A percentile compares a stretch with the other conserved stretches of the same genome.
phyloP scores from a whole-genome alignment of 2,113 vertebrate genomes.

The Dipodomys spectabilis region DNA sequence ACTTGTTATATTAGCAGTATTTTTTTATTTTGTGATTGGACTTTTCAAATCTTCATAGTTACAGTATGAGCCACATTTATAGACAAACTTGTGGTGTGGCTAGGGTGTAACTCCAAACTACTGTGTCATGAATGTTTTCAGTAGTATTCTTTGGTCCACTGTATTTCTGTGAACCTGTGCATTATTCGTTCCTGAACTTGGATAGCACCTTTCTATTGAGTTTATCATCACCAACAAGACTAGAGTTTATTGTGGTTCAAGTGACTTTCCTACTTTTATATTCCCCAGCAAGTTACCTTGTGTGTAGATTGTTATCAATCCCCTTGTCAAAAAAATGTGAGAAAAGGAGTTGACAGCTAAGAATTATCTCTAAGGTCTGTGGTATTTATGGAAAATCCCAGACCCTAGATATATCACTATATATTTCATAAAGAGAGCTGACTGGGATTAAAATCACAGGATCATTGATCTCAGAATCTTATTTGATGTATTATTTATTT shows the following conservation, averaged over 20 bases:
- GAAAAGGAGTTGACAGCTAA: constrained; percentile 67
- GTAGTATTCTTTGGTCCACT: constrained; percentile 72
- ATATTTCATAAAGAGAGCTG: constrained; percentile 66
- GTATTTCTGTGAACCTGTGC: constrained; percentile 64
- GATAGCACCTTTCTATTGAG: constrained; percentile 56
- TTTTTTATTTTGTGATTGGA: constrained; percentile 71
- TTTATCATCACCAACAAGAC: constrained; percentile 67
- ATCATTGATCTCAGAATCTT: constrained; percentile 66
- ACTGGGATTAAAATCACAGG: constrained; percentile 67
- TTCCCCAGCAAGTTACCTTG: constrained; percentile 69
- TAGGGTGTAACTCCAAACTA: constrained; percentile 78
- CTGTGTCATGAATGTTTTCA: constrained; percentile 68
- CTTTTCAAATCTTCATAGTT: constrained; percentile 83
- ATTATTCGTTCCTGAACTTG: constrained; percentile 64
- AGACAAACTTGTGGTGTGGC: constrained; percentile 71
- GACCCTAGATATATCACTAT: constrained; percentile 26
- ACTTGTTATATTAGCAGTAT: constrained; percentile 89
- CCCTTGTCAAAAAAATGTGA: constrained; percentile 71
- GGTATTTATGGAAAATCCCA: constrained; percentile 74
- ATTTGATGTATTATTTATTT: constrained; percentile 75
- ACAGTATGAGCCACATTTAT: constrained; percentile 68
- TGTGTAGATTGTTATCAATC: constrained; percentile 63
- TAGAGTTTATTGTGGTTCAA: constrained; percentile 67
- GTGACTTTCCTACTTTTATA: constrained; percentile 72
- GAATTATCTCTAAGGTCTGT: constrained; percentile 68